These are phyloP conservation scores for Choristoneura fumiferana DNA, from an alignment of 1,140 invertebrate genomes.

Conservation along the genomic window DNA sequence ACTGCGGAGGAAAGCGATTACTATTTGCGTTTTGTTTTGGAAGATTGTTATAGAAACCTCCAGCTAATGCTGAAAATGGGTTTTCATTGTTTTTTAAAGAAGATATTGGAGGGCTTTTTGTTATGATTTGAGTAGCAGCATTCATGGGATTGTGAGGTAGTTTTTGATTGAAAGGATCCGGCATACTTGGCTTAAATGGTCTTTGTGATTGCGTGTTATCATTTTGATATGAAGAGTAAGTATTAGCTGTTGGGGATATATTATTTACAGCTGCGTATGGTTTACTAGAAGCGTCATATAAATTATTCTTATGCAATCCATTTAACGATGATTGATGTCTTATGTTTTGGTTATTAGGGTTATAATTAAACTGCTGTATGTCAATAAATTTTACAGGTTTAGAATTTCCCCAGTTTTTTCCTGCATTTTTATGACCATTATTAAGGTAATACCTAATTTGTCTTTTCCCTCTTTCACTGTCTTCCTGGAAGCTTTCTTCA, in stretches of 20 bases:
- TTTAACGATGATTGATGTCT: conserved; percentile 42
- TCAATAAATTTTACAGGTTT: conserved; percentile 50
- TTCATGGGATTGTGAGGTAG: conserved; percentile 35
- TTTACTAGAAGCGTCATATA: conserved; percentile 34
- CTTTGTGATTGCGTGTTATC: conserved; percentile 42
- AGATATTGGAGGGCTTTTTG: conserved; percentile 77
- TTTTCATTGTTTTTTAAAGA: conserved; percentile 64
- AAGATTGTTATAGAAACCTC: conserved; percentile 79
- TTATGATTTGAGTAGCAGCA: conserved; percentile 62
- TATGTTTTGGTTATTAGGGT: conserved; percentile 46
- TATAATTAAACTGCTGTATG: conserved; percentile 46
- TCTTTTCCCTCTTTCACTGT: conserved; percentile 69
- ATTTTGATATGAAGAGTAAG: conserved; percentile 42
- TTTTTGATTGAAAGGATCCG: conserved; percentile 48
- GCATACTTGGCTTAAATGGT: conserved; percentile 59
- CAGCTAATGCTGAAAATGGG: conserved; percentile 72
- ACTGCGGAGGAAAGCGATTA: conserved; percentile 33
- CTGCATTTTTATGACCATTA: conserved; percentile 50
- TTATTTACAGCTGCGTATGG: conserved; percentile 36
- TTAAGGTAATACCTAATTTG: conserved; percentile 69
- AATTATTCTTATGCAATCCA: conserved; percentile 34
- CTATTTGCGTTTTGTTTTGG: conserved; percentile 37
- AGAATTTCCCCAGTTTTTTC: conserved; percentile 44
- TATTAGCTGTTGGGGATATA: conserved; percentile 44
- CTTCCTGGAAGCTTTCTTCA: conserved; percentile 40